Percentiles rank a stretch among this genome's conserved stretches.
Evolutionary conservation across 2,113 vertebrate genomes (phyloP).

Genomic region (Chrysochloris asiatica): DNA sequence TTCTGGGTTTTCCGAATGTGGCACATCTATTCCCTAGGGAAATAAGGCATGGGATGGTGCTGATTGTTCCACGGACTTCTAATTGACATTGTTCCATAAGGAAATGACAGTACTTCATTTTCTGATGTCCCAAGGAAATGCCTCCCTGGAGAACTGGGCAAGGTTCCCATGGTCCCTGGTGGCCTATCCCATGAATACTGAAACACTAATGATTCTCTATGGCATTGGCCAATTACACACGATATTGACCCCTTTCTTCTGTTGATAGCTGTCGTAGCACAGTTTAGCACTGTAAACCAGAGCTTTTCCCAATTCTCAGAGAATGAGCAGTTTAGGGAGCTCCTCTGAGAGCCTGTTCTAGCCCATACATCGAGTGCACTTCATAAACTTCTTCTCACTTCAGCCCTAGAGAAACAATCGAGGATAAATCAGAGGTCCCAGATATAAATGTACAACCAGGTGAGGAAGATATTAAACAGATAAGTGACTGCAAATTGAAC

Average conservation of each 20-base stretch:
- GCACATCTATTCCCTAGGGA: background rate
- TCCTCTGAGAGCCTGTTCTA: fast-evolving
- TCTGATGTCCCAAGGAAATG: background rate
- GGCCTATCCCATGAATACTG: background rate
- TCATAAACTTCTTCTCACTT: fast-evolving
- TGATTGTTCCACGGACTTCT: fast-evolving
- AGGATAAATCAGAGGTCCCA: background rate
- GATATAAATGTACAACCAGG: background rate
- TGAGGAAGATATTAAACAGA: background rate
- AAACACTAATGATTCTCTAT: background rate
- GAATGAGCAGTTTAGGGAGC: fast-evolving
- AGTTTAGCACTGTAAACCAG: fast-evolving
- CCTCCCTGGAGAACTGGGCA: background rate
- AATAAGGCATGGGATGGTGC: background rate
- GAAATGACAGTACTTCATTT: background rate
- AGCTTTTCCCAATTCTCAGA: background rate
- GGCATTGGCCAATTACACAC: background rate
- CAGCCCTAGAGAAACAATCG: background rate
- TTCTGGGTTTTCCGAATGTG: background rate
- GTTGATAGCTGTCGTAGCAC: fast-evolving
- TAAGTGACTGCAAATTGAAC: fast-evolving
- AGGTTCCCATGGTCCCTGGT: fast-evolving
- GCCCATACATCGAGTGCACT: fast-evolving
- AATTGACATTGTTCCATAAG: background rate
- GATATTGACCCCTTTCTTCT: background rate